Evolutionary conservation across 2,113 vertebrate species (phyloP), one percentile per base, ranked within the genome.

Genomic region (Labeo rohita): DNA sequence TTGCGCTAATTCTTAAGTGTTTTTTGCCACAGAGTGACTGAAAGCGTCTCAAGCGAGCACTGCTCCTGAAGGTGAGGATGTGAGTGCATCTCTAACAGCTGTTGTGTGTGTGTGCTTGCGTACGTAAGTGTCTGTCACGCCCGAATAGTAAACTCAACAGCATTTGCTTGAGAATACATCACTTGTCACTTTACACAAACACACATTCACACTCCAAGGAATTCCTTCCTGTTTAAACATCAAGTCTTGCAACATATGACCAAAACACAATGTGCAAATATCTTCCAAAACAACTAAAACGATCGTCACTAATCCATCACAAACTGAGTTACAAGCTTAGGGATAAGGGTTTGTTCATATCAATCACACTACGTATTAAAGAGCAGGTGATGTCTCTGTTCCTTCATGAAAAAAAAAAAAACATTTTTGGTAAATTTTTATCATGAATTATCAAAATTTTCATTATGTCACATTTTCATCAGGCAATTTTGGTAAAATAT

Each of bases 171-270:
- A 79, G 34, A 16, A 79, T 56, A 80, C 56, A 63, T 61, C 21
- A 45, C 56, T 63, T 45, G 36, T 61, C 39, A 50, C 59, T 28
- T 56, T 43, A 73, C 28, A 73, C 39, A 68, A 23, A 76, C 34
- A 6, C 34, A 54, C 66, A 50, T 54, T 9, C 36, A 70, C 34
- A 28, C n/a, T 61, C 78, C 10, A 3, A 74, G 34, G 76, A 80
- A 80, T 84, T 80, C 76, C 82, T 87, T 16, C 2, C 43, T 13
- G 49, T 65, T 83, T n/a, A 52, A 56, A 73, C 66, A 56, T 18
- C 6, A 78, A 65, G 23, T 52, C 52, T 70, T 52, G 56, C 34
- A 78, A 43, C n/a, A 56, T 11, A n/a, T 8, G 1, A 9, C 50
- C 49, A 72, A 45, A 59, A 45, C 68, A 43, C 16, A 4, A 11